Base-by-base conservation (phyloP, 2,888 invertebrate genomes). In the Meteorus cinctellus region DNA sequence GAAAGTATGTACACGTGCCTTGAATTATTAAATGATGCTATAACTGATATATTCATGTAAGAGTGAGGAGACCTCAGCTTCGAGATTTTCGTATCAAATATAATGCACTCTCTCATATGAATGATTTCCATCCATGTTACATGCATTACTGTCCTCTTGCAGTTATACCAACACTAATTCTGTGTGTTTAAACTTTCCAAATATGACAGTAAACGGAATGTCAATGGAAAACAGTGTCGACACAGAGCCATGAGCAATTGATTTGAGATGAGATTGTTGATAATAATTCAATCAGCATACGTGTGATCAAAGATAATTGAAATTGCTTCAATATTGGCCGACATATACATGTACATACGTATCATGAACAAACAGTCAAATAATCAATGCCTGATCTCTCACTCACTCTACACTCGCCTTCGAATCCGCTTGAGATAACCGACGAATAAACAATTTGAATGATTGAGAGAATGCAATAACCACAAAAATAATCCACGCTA, bases 171-270 rank as follows among this genome's bases (percentile, higher is more conserved):
- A 67, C 48, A 8, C 60, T 59, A 24, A 41, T 31, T 60, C 12
- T 60, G 31, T 69, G 51, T 48, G 19, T 74, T 27, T 31, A 69
- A 74, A 41, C 68, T 69, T 74, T 74, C 68, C 62, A 31, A 69
- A 63, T 62, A 31, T 62, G 68, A 65, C 48, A 63, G 51, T 19
- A 1, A 60, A 59, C 41, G 48, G 68, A 34, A 62, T 31, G 60
- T 27, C 59, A 24, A 59, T n/a, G 60, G 12, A 62, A 14, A 10
- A 71, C 62, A 74, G 69, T 62, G 74, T 74, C 62, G 62, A 51
- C 74, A 62, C 10, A 48, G 72, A 51, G 48, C 48, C 29, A 48
- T 45, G 48, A 48, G 12, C 16, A 67, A 48, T 67, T 45, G 66
- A 67, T 67, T 41, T 41, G 66, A 67, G 41, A 67, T 24, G 45